Percentiles rank a stretch among this genome's conserved stretches.
These are phyloP conservation scores for Melanotaenia trifasciata DNA, from an alignment of 2,797 vertebrate genomes.

Conservation along the genomic window DNA sequence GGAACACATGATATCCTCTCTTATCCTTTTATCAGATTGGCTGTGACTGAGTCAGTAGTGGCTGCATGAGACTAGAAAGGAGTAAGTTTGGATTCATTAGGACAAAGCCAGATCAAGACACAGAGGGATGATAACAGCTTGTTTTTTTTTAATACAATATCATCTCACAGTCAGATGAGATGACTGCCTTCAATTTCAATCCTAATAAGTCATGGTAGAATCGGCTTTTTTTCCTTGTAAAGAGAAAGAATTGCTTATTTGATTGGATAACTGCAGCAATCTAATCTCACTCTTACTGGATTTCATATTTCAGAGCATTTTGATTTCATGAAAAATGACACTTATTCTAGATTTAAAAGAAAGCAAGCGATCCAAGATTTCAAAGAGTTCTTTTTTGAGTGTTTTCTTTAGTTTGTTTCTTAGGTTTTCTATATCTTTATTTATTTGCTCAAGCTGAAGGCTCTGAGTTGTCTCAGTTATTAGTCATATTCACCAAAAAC, in stretches of 20 bases:
- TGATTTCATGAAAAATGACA: slow-evolving; percentile 19
- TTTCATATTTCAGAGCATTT: slow-evolving; percentile 21
- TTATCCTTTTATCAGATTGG: slow-evolving; percentile 84
- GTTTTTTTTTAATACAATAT: slow-evolving; percentile 53
- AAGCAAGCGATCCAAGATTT: not conserved
- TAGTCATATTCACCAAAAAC: not conserved
- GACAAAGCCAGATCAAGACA: slow-evolving; percentile 59
- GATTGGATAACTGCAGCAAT: slow-evolving; percentile 49
- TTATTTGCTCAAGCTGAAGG: not conserved
- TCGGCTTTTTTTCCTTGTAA: slow-evolving; percentile 28
- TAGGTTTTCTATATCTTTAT: not conserved
- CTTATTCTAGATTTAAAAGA: not conserved
- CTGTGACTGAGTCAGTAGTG: slow-evolving; percentile 64
- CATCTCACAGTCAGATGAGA: slow-evolving; percentile 43
- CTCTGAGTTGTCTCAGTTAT: not conserved
- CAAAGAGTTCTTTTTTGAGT: not conserved
- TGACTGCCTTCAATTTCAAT: slow-evolving; percentile 25
- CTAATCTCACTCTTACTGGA: slow-evolving; percentile 22
- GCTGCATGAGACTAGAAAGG: slow-evolving; percentile 50
- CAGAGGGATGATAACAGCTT: slow-evolving; percentile 45
- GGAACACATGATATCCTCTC: slow-evolving; percentile 82
- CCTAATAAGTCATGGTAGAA: slow-evolving; percentile 28
- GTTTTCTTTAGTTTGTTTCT: not conserved
- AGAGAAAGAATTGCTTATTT: slow-evolving; percentile 24
- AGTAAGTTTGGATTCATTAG: slow-evolving; percentile 71